Percentiles rank a stretch among this genome's conserved stretches.
These are phyloP conservation scores for Ischnura elegans DNA, from an alignment of 2,888 invertebrate species.

Conservation along the genomic window DNA sequence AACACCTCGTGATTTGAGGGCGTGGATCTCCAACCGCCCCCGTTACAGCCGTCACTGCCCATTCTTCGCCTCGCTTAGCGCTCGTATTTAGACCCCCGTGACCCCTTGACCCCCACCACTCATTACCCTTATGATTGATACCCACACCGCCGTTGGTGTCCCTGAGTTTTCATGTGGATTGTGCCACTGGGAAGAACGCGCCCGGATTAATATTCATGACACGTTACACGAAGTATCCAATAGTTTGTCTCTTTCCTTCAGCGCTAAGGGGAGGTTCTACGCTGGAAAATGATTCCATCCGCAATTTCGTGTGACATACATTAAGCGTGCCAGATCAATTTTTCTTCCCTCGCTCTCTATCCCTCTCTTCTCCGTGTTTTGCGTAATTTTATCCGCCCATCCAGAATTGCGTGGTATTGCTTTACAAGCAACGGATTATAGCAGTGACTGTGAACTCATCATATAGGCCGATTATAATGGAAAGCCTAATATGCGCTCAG, in stretches of 20 bases:
- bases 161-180: neutral
- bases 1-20: conserved; percentile 37
- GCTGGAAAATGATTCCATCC: neutral
- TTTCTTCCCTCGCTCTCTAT: neutral
- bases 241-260: neutral
- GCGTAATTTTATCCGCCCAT: neutral
- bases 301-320: neutral
- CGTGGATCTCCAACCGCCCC: conserved; percentile 28
- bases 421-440: neutral
- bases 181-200: neutral
- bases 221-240: neutral
- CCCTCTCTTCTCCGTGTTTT: neutral
- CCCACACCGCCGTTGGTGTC: neutral
- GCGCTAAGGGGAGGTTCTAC: neutral
- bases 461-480: too few relatives aligned
- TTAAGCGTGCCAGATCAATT: neutral
- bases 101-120: neutral
- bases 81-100: conserved; percentile 41
- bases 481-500: too few relatives aligned
- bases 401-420: neutral
- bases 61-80: neutral
- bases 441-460: too few relatives aligned
- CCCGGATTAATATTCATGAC: conserved; percentile 36
- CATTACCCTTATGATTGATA: conserved; percentile 63
- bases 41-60: neutral